Percentiles rank a stretch among this genome's conserved stretches.
Conservation (phyloP, 1,140 invertebrate species). For the Halesus radiatus region DNA sequence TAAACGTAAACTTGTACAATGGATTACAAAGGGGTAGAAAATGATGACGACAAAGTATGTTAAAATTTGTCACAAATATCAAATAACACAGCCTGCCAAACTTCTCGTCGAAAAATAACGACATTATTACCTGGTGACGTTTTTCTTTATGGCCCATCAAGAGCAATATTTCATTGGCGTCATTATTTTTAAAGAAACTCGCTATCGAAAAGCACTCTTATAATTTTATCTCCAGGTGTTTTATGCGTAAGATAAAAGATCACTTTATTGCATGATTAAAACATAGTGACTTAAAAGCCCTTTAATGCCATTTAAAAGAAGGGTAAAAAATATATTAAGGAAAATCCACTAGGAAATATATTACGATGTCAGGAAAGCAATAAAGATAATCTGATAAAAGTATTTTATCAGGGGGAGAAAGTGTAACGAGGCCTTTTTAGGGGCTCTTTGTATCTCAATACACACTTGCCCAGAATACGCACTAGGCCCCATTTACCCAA, state of each 20-base stretch:
- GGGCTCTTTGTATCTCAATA: slow-evolving; percentile 26
- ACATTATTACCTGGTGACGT: no score
- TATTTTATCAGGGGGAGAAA: slow-evolving; percentile 53
- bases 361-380: slow-evolving; percentile 50
- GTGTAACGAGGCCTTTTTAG: slow-evolving; percentile 48
- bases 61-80: no score
- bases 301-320: slow-evolving; percentile 17
- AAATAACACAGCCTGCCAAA: no score
- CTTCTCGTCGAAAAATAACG: no score
- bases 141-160: no score
- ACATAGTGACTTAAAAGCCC: slow-evolving; percentile 34
- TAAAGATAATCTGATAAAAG: slow-evolving; percentile 58
- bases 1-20: no score
- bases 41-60: no score
- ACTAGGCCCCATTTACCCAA: neutral
- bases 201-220: slow-evolving; percentile 15
- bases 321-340: slow-evolving; percentile 20
- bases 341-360: slow-evolving; percentile 48
- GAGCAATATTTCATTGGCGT: neutral
- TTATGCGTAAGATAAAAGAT: slow-evolving; percentile 33
- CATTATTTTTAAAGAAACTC: slow-evolving; percentile 31
- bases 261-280: slow-evolving; percentile 37
- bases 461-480: neutral
- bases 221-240: slow-evolving; percentile 20
- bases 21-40: no score